Evolutionary conservation across 2,113 vertebrate species (phyloP).

Genomic region (Hemibagrus wyckioides): DNA sequence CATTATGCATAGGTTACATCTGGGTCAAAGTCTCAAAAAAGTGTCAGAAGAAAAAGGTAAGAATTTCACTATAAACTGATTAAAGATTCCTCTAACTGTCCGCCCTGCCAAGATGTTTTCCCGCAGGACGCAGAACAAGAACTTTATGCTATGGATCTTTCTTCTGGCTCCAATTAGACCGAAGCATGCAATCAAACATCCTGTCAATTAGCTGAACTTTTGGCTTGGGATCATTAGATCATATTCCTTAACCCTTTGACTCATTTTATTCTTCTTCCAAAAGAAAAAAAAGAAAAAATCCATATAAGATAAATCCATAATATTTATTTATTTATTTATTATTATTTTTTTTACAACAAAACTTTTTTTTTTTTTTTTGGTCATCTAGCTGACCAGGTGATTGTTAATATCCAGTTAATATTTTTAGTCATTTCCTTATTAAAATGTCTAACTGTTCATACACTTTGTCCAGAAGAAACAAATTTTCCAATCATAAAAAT

Average conservation of each 20-base stretch:
- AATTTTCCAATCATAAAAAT: too few species aligned
- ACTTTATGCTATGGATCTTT: neutral
- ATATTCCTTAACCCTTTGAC: neutral
- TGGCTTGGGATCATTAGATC: neutral
- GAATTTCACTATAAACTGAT: slow-evolving; percentile 14
- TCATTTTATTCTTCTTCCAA: neutral
- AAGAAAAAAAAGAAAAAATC: neutral
- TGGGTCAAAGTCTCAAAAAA: neutral
- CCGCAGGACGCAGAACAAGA: neutral
- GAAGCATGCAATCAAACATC: neutral
- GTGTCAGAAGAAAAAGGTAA: neutral
- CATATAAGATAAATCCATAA: too few species aligned
- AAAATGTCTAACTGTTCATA: too few species aligned
- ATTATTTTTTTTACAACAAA: too few species aligned
- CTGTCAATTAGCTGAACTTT: neutral
- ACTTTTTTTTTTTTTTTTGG: too few species aligned
- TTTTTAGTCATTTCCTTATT: too few species aligned
- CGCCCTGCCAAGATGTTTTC: neutral
- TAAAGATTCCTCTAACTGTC: slow-evolving; percentile 14
- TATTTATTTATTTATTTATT: too few species aligned
- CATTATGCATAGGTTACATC: neutral
- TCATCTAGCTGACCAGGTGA: too few species aligned
- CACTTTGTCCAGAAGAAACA: too few species aligned
- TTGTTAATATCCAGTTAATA: too few species aligned
- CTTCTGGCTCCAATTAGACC: neutral